phyloP scores from a whole-genome alignment of 1,140 invertebrate genomes.

The Drosophila leontia region DNA sequence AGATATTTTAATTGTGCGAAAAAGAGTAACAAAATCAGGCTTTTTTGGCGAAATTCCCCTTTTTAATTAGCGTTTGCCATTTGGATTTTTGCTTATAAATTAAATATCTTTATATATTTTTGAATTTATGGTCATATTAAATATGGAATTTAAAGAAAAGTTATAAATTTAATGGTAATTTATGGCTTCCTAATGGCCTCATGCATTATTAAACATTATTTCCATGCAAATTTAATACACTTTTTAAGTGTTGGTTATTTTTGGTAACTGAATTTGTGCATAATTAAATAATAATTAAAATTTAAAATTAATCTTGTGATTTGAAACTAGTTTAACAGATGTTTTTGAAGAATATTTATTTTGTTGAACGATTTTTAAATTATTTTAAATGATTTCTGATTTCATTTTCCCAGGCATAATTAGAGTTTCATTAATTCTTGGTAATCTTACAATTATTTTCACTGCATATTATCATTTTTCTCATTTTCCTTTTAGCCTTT shows the following conservation, averaged over 20 bases:
- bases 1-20: conserved; percentile 31
- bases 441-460: background rate
- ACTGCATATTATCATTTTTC: background rate
- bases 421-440: background rate
- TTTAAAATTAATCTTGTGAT: background rate
- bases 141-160: conserved; percentile 6
- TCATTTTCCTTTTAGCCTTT: background rate
- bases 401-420: background rate
- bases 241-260: conserved; percentile 7
- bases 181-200: conserved; percentile 5
- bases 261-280: background rate
- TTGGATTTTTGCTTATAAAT: conserved; percentile 2
- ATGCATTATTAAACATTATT: conserved; percentile 16
- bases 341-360: background rate
- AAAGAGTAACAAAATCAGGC: conserved; percentile 16
- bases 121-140: conserved; percentile 2
- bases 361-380: background rate
- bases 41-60: background rate
- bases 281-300: background rate
- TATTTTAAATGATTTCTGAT: background rate
- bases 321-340: background rate
- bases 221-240: conserved; percentile 1
- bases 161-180: background rate
- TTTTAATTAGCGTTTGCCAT: conserved; percentile 3
- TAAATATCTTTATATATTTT: background rate